Percentiles rank a stretch among this genome's conserved stretches.
Evolutionary conservation across 92 coral and sea anemone genomes (phyloP).

Genomic region (Actinernus sp.): DNA sequence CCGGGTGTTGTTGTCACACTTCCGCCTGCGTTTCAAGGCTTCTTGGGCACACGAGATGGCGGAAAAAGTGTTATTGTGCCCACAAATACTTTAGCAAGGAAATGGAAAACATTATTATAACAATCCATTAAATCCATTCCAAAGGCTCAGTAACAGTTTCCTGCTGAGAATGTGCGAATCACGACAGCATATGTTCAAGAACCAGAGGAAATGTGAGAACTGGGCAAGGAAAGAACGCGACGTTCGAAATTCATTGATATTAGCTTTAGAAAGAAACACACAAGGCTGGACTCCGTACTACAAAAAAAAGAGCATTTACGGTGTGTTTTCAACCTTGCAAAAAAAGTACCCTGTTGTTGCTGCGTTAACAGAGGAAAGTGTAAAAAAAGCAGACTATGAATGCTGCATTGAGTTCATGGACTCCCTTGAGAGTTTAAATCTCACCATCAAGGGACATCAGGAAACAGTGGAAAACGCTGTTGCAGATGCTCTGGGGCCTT

Average conservation of each 20-base stretch:
- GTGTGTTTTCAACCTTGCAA: slow-evolving; percentile 3
- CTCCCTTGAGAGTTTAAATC: slow-evolving; percentile 3
- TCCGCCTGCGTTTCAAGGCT: slow-evolving; percentile 29
- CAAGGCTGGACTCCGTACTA: slow-evolving; percentile 3
- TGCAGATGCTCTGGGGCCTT: slow-evolving; percentile 16
- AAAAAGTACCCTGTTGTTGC: background rate
- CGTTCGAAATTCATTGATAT: background rate
- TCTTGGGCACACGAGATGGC: slow-evolving; percentile 4
- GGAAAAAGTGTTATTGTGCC: slow-evolving; percentile 16
- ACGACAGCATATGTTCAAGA: background rate
- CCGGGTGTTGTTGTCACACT: slow-evolving; percentile 35
- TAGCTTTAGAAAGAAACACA: slow-evolving; percentile 1
- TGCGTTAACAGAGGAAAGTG: background rate
- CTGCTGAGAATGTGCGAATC: slow-evolving; percentile 11
- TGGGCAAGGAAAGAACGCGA: slow-evolving; percentile 18
- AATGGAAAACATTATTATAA: slow-evolving; percentile 11
- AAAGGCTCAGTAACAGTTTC: slow-evolving; percentile 3
- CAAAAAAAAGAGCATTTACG: slow-evolving; percentile 6
- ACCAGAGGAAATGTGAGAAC: slow-evolving; percentile 7
- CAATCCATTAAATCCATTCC: slow-evolving; percentile 3
- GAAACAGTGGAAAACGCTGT: slow-evolving; percentile 20
- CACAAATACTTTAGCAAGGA: background rate
- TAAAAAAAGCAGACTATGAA: slow-evolving; percentile 6
- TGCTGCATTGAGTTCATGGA: slow-evolving; percentile 1
- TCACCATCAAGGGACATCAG: slow-evolving; percentile 14